A percentile compares a stretch with the other conserved stretches of the same genome.
Evolutionary conservation across 2,888 invertebrate species (phyloP).

Genomic region (Acleris holmiana): DNA sequence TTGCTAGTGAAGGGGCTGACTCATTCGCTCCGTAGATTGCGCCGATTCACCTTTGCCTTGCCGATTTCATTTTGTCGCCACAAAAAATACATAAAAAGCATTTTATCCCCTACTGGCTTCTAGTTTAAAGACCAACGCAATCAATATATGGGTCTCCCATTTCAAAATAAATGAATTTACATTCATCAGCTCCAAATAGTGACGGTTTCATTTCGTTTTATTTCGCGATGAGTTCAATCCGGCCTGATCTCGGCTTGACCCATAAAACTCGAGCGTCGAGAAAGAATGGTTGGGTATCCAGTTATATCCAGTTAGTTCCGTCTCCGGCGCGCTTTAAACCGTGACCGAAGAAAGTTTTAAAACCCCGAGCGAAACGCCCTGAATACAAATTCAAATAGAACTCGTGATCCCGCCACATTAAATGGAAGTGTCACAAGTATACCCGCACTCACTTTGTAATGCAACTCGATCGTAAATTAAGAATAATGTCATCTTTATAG

Average conservation of each 20-base stretch:
- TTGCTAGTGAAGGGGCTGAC: constrained; percentile 71
- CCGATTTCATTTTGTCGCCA: constrained; percentile 48
- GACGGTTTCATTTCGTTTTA: constrained; percentile 48
- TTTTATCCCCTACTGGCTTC: background rate
- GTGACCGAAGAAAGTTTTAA: constrained; percentile 71
- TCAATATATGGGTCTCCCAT: background rate
- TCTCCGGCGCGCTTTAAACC: constrained; percentile 67
- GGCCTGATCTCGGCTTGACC: constrained; percentile 77
- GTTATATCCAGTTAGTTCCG: constrained; percentile 75
- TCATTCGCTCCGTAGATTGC: constrained; percentile 68
- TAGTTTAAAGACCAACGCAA: background rate
- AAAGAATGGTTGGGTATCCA: constrained; percentile 70
- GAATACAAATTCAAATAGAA: constrained; percentile 71
- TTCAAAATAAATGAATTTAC: background rate
- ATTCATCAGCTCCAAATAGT: constrained; percentile 16
- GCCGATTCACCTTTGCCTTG: constrained; percentile 66
- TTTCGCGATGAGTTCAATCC: constrained; percentile 59
- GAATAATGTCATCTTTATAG: constrained; percentile 44
- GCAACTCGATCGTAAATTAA: constrained; percentile 51
- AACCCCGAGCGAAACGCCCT: constrained; percentile 62
- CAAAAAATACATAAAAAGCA: constrained; percentile 37
- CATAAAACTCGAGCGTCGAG: constrained; percentile 67
- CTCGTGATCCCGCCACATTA: constrained; percentile 57
- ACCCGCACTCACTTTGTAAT: constrained; percentile 56
- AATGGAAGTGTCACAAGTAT: constrained; percentile 52